phyloP scores from a whole-genome alignment of 2,113 vertebrate species.

The Centropus bengalensis region DNA sequence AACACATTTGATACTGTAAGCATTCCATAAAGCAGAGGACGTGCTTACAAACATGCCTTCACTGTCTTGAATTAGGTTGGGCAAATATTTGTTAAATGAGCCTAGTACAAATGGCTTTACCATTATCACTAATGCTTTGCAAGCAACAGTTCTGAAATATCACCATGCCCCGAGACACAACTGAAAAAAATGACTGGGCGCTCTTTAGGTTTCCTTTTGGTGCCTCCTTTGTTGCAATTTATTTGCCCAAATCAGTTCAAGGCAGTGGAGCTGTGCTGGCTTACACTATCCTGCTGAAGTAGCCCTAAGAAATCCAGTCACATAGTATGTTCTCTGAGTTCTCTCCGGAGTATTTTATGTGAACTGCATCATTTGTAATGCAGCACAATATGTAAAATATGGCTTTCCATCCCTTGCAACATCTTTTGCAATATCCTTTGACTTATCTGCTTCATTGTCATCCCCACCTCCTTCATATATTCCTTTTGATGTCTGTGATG shows the following conservation, averaged over 20 bases:
- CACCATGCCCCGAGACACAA: not conserved
- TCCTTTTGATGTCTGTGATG: slow-evolving; percentile 3
- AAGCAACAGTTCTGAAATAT: not conserved
- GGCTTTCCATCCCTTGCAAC: not conserved
- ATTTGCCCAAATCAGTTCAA: not conserved
- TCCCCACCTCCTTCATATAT: not conserved
- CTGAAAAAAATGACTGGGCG: not conserved
- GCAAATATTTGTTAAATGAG: not conserved
- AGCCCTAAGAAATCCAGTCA: not conserved
- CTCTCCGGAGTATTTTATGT: not conserved
- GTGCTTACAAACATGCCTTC: not conserved
- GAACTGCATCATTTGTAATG: not conserved
- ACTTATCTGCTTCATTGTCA: not conserved
- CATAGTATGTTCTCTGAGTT: not conserved
- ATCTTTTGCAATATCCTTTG: not conserved
- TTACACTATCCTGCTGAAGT: not conserved
- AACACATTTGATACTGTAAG: not conserved
- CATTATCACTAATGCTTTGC: not conserved
- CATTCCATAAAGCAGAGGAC: not conserved
- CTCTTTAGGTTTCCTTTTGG: not conserved
- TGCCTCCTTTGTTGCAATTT: not conserved
- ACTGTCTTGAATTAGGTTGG: not conserved
- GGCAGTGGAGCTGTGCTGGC: not conserved
- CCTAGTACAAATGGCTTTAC: not conserved
- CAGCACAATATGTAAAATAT: not conserved